Conservation (phyloP, 2,888 invertebrate species). For the Incurvaria masculella region DNA sequence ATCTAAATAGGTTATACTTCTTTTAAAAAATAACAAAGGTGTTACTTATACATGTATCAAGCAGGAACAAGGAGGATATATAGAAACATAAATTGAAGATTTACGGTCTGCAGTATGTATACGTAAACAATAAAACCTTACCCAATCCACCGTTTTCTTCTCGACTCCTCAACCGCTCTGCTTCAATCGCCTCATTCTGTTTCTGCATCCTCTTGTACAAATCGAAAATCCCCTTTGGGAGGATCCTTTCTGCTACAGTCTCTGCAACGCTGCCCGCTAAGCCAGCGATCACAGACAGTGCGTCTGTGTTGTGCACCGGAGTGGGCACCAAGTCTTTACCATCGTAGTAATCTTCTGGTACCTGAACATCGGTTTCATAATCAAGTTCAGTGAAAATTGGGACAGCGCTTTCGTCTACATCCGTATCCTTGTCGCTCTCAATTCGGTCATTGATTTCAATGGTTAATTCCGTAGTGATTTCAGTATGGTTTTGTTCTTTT, state of each 20-base stretch:
- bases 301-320: slow-evolving; percentile 39
- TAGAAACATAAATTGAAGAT: too few species aligned
- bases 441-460: neutral
- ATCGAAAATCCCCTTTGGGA: slow-evolving; percentile 43
- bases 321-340: slow-evolving; percentile 42
- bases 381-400: slow-evolving; percentile 40
- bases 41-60: too few species aligned
- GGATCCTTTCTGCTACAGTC: slow-evolving; percentile 43
- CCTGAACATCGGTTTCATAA: slow-evolving; percentile 29
- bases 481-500: slow-evolving; percentile 1
- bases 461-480: slow-evolving; percentile 13
- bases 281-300: slow-evolving; percentile 42
- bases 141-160: slow-evolving; percentile 52
- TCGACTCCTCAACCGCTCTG: slow-evolving; percentile 41
- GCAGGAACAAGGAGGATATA: too few species aligned
- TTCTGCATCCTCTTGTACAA: slow-evolving; percentile 46
- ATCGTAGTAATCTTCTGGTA: slow-evolving; percentile 49
- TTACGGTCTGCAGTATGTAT: too few species aligned
- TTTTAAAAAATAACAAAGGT: too few species aligned
- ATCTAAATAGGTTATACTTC: too few species aligned
- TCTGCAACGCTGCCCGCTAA: slow-evolving; percentile 48
- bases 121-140: slow-evolving; percentile 18
- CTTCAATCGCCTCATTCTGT: slow-evolving; percentile 45
- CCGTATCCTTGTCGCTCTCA: slow-evolving; percentile 18
- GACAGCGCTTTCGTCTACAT: slow-evolving; percentile 26